Evolutionary conservation across 2,113 vertebrate genomes (phyloP).

Genomic region (Hippoglossus stenolepis): DNA sequence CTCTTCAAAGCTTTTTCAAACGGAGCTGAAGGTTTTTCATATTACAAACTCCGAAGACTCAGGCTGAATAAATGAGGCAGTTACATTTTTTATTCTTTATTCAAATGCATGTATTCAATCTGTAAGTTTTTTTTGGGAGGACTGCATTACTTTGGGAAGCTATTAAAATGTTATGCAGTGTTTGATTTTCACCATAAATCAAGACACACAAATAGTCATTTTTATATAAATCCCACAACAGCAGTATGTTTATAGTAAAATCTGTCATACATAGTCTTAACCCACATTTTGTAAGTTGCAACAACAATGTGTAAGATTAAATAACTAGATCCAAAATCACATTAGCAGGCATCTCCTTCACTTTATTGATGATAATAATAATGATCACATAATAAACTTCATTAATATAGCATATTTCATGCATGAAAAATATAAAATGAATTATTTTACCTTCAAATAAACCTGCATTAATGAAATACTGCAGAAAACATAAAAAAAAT

Average conservation of each 20-base stretch:
- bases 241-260: constrained; percentile 25
- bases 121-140: neutral
- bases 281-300: neutral
- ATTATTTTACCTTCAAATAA: neutral
- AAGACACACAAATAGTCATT: neutral
- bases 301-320: neutral
- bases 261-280: neutral
- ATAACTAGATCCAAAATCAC: neutral
- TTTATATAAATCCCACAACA: constrained; percentile 34
- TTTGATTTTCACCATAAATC: constrained; percentile 22
- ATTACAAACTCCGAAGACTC: constrained; percentile 20
- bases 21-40: constrained; percentile 35
- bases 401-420: too few relatives aligned
- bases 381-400: too few relatives aligned
- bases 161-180: constrained; percentile 14
- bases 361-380: too few relatives aligned
- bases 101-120: constrained; percentile 36
- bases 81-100: constrained; percentile 33
- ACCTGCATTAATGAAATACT: neutral
- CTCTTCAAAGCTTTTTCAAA: constrained; percentile 46
- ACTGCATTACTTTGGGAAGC: constrained; percentile 23
- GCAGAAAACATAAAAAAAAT: neutral
- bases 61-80: neutral
- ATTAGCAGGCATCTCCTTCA: too few relatives aligned
- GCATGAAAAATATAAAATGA: too few relatives aligned